A percentile compares a stretch with the other conserved stretches of the same genome.
Conservation (phyloP, 2,113 vertebrate species). For the Pomatorhinus ruficollis region DNA sequence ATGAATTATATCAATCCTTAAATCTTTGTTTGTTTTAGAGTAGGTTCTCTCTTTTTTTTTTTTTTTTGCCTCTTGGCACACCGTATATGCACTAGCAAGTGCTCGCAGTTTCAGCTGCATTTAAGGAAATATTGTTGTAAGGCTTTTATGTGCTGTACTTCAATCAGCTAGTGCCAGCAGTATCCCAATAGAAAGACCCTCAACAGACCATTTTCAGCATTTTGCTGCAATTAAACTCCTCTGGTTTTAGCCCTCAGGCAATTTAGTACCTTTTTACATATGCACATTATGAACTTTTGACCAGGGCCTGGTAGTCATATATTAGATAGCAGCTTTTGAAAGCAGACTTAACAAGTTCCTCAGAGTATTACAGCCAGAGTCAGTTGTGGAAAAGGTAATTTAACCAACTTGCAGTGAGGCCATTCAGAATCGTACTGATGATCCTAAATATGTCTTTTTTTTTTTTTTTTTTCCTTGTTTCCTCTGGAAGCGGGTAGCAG, state of each 20-base stretch:
- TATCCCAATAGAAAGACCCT: conserved; percentile 82
- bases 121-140: conserved; percentile 83
- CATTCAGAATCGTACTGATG: conserved; percentile 84
- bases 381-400: conserved; percentile 87
- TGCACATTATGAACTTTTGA: conserved; percentile 99
- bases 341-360: conserved; percentile 96
- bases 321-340: conserved; percentile 86
- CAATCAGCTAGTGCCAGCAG: conserved; percentile 80
- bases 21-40: conserved; percentile 77
- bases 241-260: conserved; percentile 94
- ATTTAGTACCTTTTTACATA: conserved; percentile 99
- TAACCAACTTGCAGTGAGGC: conserved; percentile 86
- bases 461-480: conserved; percentile 65
- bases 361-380: conserved; percentile 86
- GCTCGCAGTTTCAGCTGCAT: conserved; percentile 69
- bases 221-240: conserved; percentile 99
- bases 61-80: conserved; percentile 54
- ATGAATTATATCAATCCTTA: conserved; percentile 69
- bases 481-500: conserved; percentile 80
- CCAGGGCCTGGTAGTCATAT: conserved; percentile 88
- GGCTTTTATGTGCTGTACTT: conserved; percentile 80
- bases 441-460: conserved; percentile 78
- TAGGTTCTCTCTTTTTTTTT: background rate
- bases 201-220: conserved; percentile 89
- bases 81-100: conserved; percentile 70